Evolutionary conservation across 1,140 invertebrate genomes (phyloP), one percentile per base, ranked within the genome.

Genomic region (Goniozus legneri): DNA sequence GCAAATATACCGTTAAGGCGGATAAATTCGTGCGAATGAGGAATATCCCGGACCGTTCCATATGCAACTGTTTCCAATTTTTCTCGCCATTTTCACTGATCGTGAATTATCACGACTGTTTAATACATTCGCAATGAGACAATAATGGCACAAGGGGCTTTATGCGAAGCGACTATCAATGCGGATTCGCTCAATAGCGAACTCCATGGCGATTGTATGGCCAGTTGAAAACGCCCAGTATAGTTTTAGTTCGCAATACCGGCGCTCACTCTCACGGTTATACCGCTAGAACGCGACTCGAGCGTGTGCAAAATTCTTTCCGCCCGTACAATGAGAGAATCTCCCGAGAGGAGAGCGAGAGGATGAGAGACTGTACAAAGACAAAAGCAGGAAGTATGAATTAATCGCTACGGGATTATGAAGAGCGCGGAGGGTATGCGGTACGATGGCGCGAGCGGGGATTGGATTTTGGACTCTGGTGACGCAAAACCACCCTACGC

Each of bases 381-480:
- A 31, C 7, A 16, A 37, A 19, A 19, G 13, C 6, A 43, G 41
- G 10, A 8, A 35, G 41, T 14, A 50, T 47, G 37, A 42, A 50
- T 44, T 44, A 50, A 50, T 34, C 44, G 44, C 37, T 46, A 46
- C 52, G 54, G 42, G n/a, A 32, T 19, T 7, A 4, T n/a, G 3
- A 42, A 27, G 24, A 3, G 31, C 32, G 35, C 36, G 16, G 31
- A 47, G 20, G 21, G 32, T 32, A 16, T 18, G 20, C 22, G 32
- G 24, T 47, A 33, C 32, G 52, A 46, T 4, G 4, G 24, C 37
- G 50, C 58, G 46, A 48, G 48, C 31, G 55, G 52, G 55, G 55
- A 59, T 58, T 58, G 56, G 57, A 58, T 59, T 58, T 59, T 59
- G 55, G 47, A 41, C 50, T 21, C 18, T 33, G 31, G 42, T 8